Base-by-base conservation (phyloP, 2,113 vertebrate species). In the Ceuthmochares aereus region DNA sequence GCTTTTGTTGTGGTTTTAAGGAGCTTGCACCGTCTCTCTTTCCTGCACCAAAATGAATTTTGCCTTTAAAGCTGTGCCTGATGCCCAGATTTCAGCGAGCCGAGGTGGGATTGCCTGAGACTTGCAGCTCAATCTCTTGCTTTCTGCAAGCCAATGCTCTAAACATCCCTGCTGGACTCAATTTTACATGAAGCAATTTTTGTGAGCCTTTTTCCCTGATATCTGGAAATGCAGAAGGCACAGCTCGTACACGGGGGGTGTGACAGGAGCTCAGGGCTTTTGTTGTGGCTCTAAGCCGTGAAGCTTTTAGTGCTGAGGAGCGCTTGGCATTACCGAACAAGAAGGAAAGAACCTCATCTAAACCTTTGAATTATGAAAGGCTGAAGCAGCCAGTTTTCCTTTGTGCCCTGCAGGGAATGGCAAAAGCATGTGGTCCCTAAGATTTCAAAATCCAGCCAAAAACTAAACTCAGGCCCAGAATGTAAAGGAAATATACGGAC, bases 401-500 rank as follows among this genome's bases (percentile, higher is more conserved):
- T 67, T 74, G 52, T 80, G 93, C 88, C 80, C 63, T 86, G 85
- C 49, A 14, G 69, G 43, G 90, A 96, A 97, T 88, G 78, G 88
- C 60, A 74, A 93, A 95, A 96, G 66, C 94, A 94, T 69, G 47
- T 94, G 97, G 91, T 72, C 77, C 75, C 20, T 40, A 34, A 85
- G 70, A 74, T 54, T 93, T 81, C 64, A 85, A 88, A 94, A 91
- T 88, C 72, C 92, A 86, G 90, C 95, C 93, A 96, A 92, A 95
- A 83, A 47, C 75, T 86, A 26, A 72, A 26, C 30, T 29, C 55
- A 32, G 67, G 54, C 73, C 75, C 81, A 32, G 77, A 91, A 97
- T 95, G 81, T 95, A 97, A 97, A 98, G 97, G 97, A 98, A 98
- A 98, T 95, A 84, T 96, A 97, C 82, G 95, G 93, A 91, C 75